Evolutionary conservation across 1,140 invertebrate genomes (phyloP).

Genomic region (Cecropterus lyciades): DNA sequence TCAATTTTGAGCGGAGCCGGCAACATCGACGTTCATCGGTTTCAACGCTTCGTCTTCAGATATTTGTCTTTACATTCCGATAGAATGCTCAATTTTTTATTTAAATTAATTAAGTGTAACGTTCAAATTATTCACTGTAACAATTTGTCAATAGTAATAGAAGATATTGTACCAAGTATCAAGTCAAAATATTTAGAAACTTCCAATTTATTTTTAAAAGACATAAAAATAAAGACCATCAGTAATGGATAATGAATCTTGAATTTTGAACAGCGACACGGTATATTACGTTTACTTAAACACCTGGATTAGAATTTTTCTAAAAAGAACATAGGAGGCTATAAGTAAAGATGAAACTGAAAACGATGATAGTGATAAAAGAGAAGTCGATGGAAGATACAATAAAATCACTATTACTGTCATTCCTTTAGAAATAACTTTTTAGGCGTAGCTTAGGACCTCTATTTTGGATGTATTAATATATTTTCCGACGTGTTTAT

Average conservation of each 20-base stretch:
- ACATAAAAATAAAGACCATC: no score
- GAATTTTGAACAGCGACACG: background rate
- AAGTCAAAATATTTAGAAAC: background rate
- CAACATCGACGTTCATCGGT: background rate
- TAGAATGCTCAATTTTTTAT: slow-evolving; percentile 31
- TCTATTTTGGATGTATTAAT: slow-evolving; percentile 14
- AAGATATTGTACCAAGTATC: slow-evolving; percentile 13
- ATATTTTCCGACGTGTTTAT: slow-evolving; percentile 31
- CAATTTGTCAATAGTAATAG: background rate
- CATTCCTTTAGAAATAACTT: slow-evolving; percentile 44
- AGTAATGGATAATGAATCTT: background rate
- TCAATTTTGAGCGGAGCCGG: background rate
- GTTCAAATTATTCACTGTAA: slow-evolving; percentile 9
- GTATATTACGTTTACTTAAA: background rate
- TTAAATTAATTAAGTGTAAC: slow-evolving; percentile 19
- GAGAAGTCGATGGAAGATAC: background rate
- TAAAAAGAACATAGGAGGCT: no score
- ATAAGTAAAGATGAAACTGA: no score
- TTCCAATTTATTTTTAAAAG: no score
- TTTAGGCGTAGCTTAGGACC: slow-evolving; percentile 29
- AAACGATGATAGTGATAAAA: no score
- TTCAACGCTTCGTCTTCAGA: slow-evolving; percentile 24
- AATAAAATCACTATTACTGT: slow-evolving; percentile 48
- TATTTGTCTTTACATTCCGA: slow-evolving; percentile 2
- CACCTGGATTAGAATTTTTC: background rate